Conservation (phyloP, 2,113 vertebrate genomes). For the Pygoscelis adeliae region DNA sequence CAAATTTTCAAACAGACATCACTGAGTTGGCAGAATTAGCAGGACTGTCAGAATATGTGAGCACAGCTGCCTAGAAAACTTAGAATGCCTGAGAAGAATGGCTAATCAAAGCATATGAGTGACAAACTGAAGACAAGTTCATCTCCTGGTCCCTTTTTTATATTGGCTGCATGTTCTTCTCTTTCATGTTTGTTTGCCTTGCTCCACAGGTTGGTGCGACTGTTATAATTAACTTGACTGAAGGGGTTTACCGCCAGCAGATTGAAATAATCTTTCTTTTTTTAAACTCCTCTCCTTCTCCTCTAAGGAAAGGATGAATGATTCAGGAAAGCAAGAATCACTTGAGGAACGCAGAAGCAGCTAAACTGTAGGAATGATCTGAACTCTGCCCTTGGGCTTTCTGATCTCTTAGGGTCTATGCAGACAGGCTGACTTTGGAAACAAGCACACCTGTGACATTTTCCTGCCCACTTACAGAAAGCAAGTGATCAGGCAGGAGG, state of each 20-base stretch:
- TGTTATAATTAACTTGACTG: background rate
- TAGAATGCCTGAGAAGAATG: background rate
- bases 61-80: background rate
- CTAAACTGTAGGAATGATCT: background rate
- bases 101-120: background rate
- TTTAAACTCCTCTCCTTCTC: background rate
- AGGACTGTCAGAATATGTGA: background rate
- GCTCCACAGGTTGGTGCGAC: background rate
- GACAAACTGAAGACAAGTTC: background rate
- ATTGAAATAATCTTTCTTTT: background rate
- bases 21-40: background rate
- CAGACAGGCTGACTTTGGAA: background rate
- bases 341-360: background rate
- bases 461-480: background rate
- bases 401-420: background rate
- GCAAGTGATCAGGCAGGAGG: background rate
- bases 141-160: background rate
- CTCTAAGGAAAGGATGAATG: background rate
- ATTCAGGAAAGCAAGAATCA: background rate
- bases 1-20: background rate
- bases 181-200: constrained; percentile 18
- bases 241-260: background rate
- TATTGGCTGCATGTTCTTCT: background rate
- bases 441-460: background rate
- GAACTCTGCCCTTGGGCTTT: background rate